phyloP scores from a whole-genome alignment of 2,113 vertebrate genomes.

The Fulica atra region DNA sequence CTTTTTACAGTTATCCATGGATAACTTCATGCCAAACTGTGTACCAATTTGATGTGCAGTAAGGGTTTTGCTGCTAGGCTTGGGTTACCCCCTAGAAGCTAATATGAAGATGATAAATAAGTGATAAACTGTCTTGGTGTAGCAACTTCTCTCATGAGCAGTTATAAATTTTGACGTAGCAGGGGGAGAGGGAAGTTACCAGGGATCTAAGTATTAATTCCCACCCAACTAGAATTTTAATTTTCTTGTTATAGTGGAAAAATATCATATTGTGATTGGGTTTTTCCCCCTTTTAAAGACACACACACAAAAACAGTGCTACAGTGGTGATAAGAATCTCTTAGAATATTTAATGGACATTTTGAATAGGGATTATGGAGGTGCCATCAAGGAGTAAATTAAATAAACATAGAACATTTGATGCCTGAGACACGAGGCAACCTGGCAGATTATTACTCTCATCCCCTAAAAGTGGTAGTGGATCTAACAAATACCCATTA shows the following conservation, averaged over 20 bases:
- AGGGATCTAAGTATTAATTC: not conserved
- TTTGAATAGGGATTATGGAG: not conserved
- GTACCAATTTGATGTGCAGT: not conserved
- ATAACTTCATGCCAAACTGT: not conserved
- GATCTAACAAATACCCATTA: not conserved
- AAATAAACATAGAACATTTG: not conserved
- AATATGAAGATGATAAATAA: not conserved
- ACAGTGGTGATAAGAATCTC: not conserved
- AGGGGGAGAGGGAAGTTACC: not conserved
- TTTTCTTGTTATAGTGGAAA: not conserved
- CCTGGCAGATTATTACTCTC: not conserved
- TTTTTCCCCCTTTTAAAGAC: not conserved
- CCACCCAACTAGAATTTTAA: not conserved
- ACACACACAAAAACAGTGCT: not conserved
- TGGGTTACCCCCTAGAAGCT: not conserved
- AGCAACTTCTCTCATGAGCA: not conserved
- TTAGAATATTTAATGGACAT: not conserved
- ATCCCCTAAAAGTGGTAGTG: not conserved
- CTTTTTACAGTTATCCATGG: not conserved
- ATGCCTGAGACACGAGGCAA: not conserved
- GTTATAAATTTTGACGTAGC: not conserved
- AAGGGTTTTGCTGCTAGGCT: not conserved
- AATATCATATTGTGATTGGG: not conserved
- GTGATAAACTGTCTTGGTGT: not conserved
- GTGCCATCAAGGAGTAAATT: not conserved